Conservation (phyloP, 92 coral and sea anemone genomes). For the Phymanthus crucifer region DNA sequence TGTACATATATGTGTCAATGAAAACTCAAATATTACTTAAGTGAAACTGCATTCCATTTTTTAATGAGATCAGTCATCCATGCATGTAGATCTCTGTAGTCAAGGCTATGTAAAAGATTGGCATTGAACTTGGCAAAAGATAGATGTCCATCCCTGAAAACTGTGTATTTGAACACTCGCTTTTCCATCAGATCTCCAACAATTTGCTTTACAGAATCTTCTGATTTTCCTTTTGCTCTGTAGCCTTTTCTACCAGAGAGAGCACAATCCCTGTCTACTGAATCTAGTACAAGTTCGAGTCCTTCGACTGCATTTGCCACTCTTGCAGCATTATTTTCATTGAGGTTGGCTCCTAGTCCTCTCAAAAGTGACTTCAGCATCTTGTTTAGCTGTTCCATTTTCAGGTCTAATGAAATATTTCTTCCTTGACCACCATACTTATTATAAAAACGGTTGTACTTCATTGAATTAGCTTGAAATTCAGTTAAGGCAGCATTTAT, state of each 20-base stretch:
- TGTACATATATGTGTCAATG: too few relatives aligned
- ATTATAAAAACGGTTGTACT: slow-evolving; percentile 52
- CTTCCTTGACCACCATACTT: slow-evolving; percentile 54
- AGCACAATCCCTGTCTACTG: slow-evolving; percentile 52
- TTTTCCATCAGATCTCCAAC: slow-evolving; percentile 41
- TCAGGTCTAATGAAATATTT: slow-evolving; percentile 60
- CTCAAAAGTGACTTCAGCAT: slow-evolving; percentile 47
- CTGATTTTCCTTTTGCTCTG: slow-evolving; percentile 21
- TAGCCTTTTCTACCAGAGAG: slow-evolving; percentile 42
- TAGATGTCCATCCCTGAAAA: slow-evolving; percentile 44
- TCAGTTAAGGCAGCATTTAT: slow-evolving; percentile 38
- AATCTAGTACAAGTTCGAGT: slow-evolving; percentile 37
- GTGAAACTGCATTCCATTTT: too few relatives aligned
- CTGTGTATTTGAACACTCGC: slow-evolving; percentile 30
- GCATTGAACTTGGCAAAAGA: slow-evolving; percentile 26
- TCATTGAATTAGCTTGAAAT: slow-evolving; percentile 39
- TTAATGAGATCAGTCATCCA: slow-evolving; percentile 16
- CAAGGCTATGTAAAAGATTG: background rate
- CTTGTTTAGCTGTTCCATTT: slow-evolving; percentile 60
- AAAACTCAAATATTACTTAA: too few relatives aligned
- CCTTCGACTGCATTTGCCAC: slow-evolving; percentile 52
- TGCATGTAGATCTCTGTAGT: slow-evolving; percentile 22
- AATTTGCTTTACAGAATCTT: slow-evolving; percentile 46
- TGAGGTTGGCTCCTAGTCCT: slow-evolving; percentile 57
- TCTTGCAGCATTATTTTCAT: slow-evolving; percentile 53